phyloP scores from a whole-genome alignment of 2,888 invertebrate genomes.

The Rhamphomyia laevipes region DNA sequence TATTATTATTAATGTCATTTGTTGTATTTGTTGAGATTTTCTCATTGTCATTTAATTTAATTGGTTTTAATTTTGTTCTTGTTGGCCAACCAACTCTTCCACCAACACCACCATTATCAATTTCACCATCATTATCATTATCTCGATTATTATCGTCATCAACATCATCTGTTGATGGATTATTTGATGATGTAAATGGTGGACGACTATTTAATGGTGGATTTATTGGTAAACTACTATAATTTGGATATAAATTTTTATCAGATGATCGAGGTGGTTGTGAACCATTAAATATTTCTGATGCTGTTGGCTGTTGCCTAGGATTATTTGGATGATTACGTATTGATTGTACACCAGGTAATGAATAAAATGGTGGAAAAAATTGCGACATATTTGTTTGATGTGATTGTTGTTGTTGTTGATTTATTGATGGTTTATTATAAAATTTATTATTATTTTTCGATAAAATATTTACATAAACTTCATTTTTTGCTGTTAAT shows the following conservation, averaged over 20 bases:
- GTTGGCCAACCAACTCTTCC: constrained; percentile 7
- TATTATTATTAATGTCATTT: constrained; percentile 8
- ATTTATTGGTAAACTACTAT: neutral
- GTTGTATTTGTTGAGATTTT: constrained; percentile 5
- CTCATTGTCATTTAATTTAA: constrained; percentile 14
- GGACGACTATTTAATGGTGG: neutral
- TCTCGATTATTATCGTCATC: neutral
- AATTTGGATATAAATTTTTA: neutral
- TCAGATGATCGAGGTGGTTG: constrained; percentile 31
- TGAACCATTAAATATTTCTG: neutral
- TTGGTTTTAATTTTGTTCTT: constrained; percentile 29
- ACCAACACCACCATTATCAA: neutral
- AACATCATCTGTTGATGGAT: neutral
- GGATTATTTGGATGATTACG: constrained; percentile 26
- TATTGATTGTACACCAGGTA: constrained; percentile 34
- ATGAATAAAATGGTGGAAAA: constrained; percentile 31
- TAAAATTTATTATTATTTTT: constrained; percentile 20
- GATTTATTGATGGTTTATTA: constrained; percentile 26
- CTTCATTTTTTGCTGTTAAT: constrained; percentile 52
- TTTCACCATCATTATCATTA: constrained; percentile 6
- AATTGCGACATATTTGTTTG: constrained; percentile 28
- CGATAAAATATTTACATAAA: constrained; percentile 47
- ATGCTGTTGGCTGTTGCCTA: constrained; percentile 17
- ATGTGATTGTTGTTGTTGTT: constrained; percentile 20
- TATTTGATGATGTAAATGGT: neutral